A percentile compares a stretch with the other conserved stretches of the same genome.
Evolutionary conservation across 2,113 vertebrate species (phyloP).

Genomic region (Sinocyclocheilus anshuiensis): DNA sequence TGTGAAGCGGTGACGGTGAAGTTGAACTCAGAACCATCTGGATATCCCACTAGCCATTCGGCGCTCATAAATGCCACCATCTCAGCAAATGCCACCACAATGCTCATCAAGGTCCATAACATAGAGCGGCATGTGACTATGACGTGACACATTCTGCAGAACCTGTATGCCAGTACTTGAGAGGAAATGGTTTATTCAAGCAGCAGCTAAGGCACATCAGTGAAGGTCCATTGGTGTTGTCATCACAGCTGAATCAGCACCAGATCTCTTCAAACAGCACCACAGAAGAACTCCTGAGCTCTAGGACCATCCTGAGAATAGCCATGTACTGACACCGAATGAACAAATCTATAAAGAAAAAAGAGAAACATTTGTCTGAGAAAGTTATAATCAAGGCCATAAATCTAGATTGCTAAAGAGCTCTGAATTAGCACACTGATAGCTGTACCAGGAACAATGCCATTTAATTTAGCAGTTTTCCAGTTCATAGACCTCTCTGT

Average conservation of each 20-base stretch:
- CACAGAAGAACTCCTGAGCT: conserved; percentile 9
- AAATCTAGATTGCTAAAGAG: conserved; percentile 49
- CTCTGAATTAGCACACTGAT: conserved; percentile 60
- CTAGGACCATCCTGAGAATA: conserved; percentile 17
- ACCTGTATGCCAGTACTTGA: conserved; percentile 14
- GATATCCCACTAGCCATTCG: conserved; percentile 87
- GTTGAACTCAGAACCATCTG: conserved; percentile 67
- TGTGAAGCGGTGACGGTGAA: conserved; percentile 40
- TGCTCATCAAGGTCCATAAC: conserved; percentile 97
- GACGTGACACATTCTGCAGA: conserved; percentile 91
- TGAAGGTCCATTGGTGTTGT: conserved; percentile 2
- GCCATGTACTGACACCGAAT: conserved; percentile 16
- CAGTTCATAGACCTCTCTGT: not conserved
- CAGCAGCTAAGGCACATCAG: not conserved
- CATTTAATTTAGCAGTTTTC: not conserved
- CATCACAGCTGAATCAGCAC: conserved; percentile 29
- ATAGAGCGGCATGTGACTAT: conserved; percentile 97
- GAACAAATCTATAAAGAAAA: conserved; percentile 35
- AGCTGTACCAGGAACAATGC: conserved; percentile 1
- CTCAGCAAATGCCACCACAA: conserved; percentile 90
- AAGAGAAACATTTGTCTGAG: conserved; percentile 17
- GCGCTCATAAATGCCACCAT: conserved; percentile 95
- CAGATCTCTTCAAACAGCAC: conserved; percentile 19
- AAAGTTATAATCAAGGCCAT: conserved; percentile 26
- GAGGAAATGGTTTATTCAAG: not conserved